Conservation (phyloP, 2,797 vertebrate species). For the Alosa sapidissima region DNA sequence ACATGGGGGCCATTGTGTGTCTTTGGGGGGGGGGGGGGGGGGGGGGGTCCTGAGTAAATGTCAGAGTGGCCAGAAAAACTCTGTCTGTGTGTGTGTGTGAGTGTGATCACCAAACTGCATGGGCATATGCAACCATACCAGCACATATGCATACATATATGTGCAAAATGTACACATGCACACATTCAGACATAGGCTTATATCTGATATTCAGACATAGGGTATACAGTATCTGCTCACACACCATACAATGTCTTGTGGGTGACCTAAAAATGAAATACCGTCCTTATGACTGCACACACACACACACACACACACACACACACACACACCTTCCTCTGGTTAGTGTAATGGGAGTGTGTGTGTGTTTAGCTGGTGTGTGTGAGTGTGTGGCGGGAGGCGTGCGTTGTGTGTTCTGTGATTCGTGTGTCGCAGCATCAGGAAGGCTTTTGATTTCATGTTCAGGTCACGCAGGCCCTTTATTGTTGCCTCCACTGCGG, state of each 20-base stretch:
- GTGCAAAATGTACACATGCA: background rate
- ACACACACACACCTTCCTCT: too few species aligned
- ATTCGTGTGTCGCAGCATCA: background rate
- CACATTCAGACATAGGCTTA: background rate
- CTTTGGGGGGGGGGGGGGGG: background rate
- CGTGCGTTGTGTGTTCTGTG: too few species aligned
- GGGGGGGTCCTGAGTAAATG: conserved; percentile 58
- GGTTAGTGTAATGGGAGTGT: too few species aligned
- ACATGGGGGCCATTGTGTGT: conserved; percentile 63
- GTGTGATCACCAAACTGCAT: background rate
- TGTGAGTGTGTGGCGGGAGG: too few species aligned
- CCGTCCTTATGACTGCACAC: too few species aligned
- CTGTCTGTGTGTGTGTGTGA: background rate
- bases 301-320: too few species aligned
- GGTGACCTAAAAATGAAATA: too few species aligned
- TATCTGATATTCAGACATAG: too few species aligned
- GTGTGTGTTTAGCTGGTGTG: too few species aligned
- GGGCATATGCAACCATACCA: background rate
- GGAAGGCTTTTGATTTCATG: background rate
- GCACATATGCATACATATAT: background rate
- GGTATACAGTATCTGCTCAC: too few species aligned
- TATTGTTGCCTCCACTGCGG: background rate
- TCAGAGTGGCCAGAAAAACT: conserved; percentile 48
- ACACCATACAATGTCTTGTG: too few species aligned
- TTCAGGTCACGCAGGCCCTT: background rate